These are phyloP conservation scores for Uloborus diversus DNA, from an alignment of 1,140 invertebrate genomes.

Conservation along the genomic window DNA sequence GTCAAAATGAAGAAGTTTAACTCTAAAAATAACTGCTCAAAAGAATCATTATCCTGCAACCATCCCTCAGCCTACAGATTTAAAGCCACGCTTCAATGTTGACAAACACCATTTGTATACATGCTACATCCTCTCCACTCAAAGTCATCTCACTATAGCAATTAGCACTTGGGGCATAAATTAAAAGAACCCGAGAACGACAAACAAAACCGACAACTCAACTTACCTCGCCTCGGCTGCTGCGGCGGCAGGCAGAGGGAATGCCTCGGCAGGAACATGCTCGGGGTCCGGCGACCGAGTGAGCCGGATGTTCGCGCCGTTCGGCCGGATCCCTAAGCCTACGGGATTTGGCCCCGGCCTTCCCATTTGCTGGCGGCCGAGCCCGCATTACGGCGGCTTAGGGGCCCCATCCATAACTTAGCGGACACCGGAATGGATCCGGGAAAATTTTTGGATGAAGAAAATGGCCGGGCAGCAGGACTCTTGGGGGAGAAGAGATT, in stretches of 20 bases:
- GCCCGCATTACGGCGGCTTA: slow-evolving; percentile 42
- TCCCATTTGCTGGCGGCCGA: slow-evolving; percentile 51
- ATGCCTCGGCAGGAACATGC: slow-evolving; percentile 49
- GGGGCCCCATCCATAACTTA: slow-evolving; percentile 42
- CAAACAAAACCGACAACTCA: too few species aligned
- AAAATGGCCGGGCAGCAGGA: background rate
- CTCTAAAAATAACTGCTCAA: too few species aligned
- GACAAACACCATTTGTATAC: too few species aligned
- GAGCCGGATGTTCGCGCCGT: slow-evolving; percentile 15
- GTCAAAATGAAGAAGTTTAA: too few species aligned
- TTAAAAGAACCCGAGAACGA: background rate
- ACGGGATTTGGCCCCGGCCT: slow-evolving; percentile 42
- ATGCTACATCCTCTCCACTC: too few species aligned
- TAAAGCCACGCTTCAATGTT: too few species aligned
- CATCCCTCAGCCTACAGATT: too few species aligned
- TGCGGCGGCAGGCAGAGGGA: slow-evolving; percentile 5
- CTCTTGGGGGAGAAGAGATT: too few species aligned
- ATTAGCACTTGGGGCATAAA: too few species aligned
- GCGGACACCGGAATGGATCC: background rate
- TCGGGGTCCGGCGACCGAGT: slow-evolving; percentile 34
- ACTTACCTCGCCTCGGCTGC: background rate
- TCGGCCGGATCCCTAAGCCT: slow-evolving; percentile 35
- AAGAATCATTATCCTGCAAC: too few species aligned
- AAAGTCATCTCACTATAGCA: too few species aligned
- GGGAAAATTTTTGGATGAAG: slow-evolving; percentile 4